Evolutionary conservation across 2,888 invertebrate genomes (phyloP).

Genomic region (Hesperia comma): DNA sequence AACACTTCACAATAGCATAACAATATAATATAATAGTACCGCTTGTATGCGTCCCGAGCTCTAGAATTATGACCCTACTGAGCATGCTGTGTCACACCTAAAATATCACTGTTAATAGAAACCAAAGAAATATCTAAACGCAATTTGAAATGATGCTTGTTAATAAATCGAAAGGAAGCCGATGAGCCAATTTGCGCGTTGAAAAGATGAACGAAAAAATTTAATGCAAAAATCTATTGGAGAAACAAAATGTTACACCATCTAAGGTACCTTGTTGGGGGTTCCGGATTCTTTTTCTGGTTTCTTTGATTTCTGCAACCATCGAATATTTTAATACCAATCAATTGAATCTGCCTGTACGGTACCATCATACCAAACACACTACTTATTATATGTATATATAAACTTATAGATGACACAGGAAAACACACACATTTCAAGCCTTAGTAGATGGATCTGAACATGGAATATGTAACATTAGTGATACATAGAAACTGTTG

Average conservation of each 20-base stretch:
- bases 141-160: constrained; percentile 59
- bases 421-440: constrained; percentile 17
- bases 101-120: constrained; percentile 47
- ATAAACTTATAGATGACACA: neutral
- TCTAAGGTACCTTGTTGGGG: constrained; percentile 87
- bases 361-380: constrained; percentile 6
- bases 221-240: constrained; percentile 26
- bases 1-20: constrained; percentile 4
- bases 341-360: constrained; percentile 33
- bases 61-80: constrained; percentile 58
- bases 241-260: constrained; percentile 48
- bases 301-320: constrained; percentile 91
- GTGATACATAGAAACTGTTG: neutral
- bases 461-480: neutral
- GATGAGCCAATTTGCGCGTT: constrained; percentile 38
- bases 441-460: constrained; percentile 14
- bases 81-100: constrained; percentile 56
- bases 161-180: constrained; percentile 45
- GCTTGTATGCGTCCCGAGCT: constrained; percentile 7
- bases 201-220: constrained; percentile 22
- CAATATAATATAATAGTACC: constrained; percentile 5
- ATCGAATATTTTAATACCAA: constrained; percentile 53
- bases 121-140: constrained; percentile 54
- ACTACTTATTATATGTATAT: constrained; percentile 6
- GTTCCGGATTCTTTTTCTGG: constrained; percentile 88